Percentiles rank a stretch among this genome's conserved stretches.
Evolutionary conservation across 2,113 vertebrate species (phyloP).

Genomic region (Coreoperca whiteheadi): DNA sequence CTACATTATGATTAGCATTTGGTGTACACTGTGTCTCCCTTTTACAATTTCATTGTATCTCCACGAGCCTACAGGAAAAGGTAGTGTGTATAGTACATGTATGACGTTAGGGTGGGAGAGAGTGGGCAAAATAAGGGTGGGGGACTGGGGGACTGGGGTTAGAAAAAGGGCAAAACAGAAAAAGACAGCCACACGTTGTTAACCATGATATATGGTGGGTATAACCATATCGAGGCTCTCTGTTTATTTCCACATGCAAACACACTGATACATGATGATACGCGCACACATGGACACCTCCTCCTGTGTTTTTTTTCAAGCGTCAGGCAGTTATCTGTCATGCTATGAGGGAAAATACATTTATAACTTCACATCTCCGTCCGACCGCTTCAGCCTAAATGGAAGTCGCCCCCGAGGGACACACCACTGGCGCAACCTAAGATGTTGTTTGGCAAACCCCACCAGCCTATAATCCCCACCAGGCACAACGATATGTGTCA

Average conservation of each 20-base stretch:
- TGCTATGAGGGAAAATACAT: slow-evolving; percentile 49
- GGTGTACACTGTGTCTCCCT: background rate
- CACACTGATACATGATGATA: slow-evolving; percentile 21
- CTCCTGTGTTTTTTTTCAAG: slow-evolving; percentile 8
- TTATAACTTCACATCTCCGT: slow-evolving; percentile 39
- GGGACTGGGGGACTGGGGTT: background rate
- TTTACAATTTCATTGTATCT: background rate
- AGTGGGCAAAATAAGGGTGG: background rate
- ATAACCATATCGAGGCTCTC: slow-evolving; percentile 65
- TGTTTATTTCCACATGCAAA: slow-evolving; percentile 62
- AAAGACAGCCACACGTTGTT: slow-evolving; percentile 70
- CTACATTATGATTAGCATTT: slow-evolving; percentile 1
- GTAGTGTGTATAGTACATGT: background rate
- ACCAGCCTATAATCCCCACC: background rate
- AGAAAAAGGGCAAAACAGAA: slow-evolving; percentile 3
- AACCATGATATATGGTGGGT: slow-evolving; percentile 74
- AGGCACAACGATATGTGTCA: background rate
- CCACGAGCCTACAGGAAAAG: background rate
- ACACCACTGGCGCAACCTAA: slow-evolving; percentile 1
- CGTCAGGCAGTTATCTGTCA: slow-evolving; percentile 52
- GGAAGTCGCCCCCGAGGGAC: slow-evolving; percentile 27
- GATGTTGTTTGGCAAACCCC: slow-evolving; percentile 24
- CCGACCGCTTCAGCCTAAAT: slow-evolving; percentile 31
- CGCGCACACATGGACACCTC: slow-evolving; percentile 23
- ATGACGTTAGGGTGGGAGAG: too few species aligned